These are phyloP conservation scores for Rhagium mordax DNA, from an alignment of 2,888 invertebrate genomes.

Conservation along the genomic window DNA sequence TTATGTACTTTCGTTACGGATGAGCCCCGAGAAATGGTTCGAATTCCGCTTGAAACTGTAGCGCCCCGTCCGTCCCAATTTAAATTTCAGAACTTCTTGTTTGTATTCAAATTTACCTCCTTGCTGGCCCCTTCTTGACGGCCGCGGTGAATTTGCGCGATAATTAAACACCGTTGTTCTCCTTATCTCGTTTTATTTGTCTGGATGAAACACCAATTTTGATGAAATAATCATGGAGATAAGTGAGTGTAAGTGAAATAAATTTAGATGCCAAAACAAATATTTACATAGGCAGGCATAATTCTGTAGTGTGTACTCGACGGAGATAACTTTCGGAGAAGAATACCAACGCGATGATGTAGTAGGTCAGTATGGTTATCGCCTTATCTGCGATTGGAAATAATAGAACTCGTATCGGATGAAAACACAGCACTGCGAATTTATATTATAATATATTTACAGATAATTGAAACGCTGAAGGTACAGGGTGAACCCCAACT, in stretches of 20 bases:
- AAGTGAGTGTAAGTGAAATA: not conserved
- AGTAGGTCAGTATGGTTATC: slow-evolving; percentile 12
- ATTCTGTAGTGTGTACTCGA: not conserved
- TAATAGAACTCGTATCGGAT: not conserved
- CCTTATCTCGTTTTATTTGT: not conserved
- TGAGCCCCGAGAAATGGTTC: too few species aligned
- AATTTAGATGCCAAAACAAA: slow-evolving; percentile 2
- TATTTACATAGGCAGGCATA: not conserved
- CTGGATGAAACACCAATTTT: not conserved
- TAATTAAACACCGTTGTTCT: not conserved
- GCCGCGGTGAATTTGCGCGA: not conserved
- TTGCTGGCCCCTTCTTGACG: not conserved
- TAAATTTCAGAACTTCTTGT: too few species aligned
- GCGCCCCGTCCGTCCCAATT: too few species aligned
- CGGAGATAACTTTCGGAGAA: not conserved
- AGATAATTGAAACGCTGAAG: not conserved
- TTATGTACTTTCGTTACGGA: too few species aligned
- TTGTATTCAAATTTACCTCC: not conserved
- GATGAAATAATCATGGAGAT: slow-evolving; percentile 5
- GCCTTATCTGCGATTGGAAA: not conserved
- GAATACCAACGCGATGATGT: not conserved
- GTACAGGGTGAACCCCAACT: too few species aligned
- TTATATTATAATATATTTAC: not conserved
- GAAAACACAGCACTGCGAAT: not conserved
- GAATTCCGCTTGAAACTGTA: too few species aligned